Conservation (phyloP, 2,888 invertebrate genomes). For the Lepidocyrtoides sp. region DNA sequence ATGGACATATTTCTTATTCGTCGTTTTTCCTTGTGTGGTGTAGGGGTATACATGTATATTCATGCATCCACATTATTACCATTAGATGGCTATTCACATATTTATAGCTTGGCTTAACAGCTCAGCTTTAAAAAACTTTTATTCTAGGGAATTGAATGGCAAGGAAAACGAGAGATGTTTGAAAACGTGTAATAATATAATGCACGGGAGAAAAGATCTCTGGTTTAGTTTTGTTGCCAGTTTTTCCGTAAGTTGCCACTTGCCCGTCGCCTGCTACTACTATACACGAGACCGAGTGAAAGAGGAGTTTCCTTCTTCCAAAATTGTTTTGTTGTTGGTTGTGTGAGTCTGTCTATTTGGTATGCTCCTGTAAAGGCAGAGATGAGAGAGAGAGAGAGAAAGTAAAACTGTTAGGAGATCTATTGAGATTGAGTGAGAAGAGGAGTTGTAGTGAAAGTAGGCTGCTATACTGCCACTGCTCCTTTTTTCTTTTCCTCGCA, state of each 20-base stretch:
- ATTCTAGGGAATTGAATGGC: constrained; percentile 48
- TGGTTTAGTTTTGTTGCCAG: constrained; percentile 39
- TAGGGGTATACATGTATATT: background rate
- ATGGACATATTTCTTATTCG: constrained; percentile 27
- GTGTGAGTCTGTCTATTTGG: background rate
- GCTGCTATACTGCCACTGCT: constrained; percentile 4
- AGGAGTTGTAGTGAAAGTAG: constrained; percentile 64
- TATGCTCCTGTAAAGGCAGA: background rate
- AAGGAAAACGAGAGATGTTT: constrained; percentile 29
- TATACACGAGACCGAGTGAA: constrained; percentile 8
- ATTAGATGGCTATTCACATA: constrained; percentile 5
- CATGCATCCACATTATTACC: constrained; percentile 4
- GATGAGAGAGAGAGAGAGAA: background rate
- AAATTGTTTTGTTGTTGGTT: constrained; percentile 53
- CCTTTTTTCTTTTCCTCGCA: constrained; percentile 11
- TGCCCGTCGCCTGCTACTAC: constrained; percentile 27
- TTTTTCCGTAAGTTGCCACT: constrained; percentile 32
- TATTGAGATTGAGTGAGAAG: constrained; percentile 54
- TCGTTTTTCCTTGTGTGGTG: background rate
- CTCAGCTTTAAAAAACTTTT: constrained; percentile 26
- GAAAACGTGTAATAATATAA: constrained; percentile 46
- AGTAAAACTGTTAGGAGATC: constrained; percentile 14
- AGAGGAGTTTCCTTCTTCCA: constrained; percentile 19
- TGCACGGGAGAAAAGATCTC: constrained; percentile 39
- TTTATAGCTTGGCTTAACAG: constrained; percentile 12